These are phyloP conservation scores for Anoplolepis gracilipes DNA, from an alignment of 1,140 invertebrate species.

Conservation along the genomic window DNA sequence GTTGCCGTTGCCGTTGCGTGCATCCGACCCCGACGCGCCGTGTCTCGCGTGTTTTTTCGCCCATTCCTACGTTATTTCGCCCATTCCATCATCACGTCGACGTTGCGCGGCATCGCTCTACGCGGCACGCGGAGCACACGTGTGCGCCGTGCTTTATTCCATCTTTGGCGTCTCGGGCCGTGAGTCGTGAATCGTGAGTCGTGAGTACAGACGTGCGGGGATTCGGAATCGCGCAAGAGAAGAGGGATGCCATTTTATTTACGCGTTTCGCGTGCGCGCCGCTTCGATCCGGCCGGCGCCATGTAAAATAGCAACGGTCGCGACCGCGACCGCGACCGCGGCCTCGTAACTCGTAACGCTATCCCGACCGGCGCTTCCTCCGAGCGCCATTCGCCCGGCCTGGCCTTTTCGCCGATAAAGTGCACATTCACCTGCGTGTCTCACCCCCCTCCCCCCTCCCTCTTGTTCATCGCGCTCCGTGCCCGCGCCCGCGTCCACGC, in stretches of 20 bases:
- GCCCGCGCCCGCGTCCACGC: neutral
- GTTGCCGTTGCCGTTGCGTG: no score
- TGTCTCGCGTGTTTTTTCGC: no score
- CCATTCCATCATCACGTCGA: no score
- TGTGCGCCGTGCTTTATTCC: neutral
- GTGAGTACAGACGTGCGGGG: no score
- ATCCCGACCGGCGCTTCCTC: constrained; percentile 13
- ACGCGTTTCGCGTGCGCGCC: neutral
- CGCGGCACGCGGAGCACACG: no score
- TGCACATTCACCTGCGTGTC: constrained; percentile 12
- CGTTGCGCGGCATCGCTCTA: no score
- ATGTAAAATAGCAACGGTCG: no score
- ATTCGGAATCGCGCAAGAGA: no score
- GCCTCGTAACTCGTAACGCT: neutral
- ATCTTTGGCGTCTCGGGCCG: no score
- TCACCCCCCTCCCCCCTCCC: neutral
- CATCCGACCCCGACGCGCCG: neutral
- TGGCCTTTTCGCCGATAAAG: neutral
- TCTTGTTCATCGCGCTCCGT: neutral
- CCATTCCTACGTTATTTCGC: no score
- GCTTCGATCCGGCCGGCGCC: constrained; percentile 40
- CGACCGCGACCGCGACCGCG: neutral
- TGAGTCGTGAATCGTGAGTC: no score
- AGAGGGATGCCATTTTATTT: constrained; percentile 41
- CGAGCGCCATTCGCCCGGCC: neutral